Evolutionary conservation across 1,140 invertebrate genomes (phyloP), one percentile per base, ranked within the genome.

Genomic region (Melitaea cinxia): DNA sequence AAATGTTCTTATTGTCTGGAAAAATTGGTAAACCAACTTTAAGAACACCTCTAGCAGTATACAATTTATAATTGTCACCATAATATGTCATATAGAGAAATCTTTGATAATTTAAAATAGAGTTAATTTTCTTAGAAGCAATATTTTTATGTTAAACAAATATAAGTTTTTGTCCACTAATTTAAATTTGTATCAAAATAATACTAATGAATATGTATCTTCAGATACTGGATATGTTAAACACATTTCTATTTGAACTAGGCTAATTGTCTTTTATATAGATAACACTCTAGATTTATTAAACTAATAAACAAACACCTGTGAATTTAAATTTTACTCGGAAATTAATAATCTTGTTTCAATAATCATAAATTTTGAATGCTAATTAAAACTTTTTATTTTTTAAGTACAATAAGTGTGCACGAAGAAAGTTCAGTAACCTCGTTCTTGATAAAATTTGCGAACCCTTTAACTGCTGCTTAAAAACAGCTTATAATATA

Each of bases 171-270:
- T n/a, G n/a, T n/a, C n/a, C n/a, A n/a, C n/a, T n/a, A n/a, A n/a
- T n/a, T n/a, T n/a, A n/a, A n/a, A n/a, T n/a, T n/a, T n/a, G n/a
- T n/a, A n/a, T n/a, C n/a, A n/a, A n/a, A n/a, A n/a, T n/a, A n/a
- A n/a, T n/a, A n/a, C n/a, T n/a, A n/a, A n/a, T n/a, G n/a, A n/a
- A n/a, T n/a, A n/a, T n/a, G n/a, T n/a, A n/a, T n/a, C 23, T 42
- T 45, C 54, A 14, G 54, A 57, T n/a, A 57, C 24, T 56, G 54
- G 23, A 45, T 57, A 24, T 57, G 14, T 57, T 17, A 24, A 57
- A 57, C 14, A 57, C 24, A 57, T 54, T 54, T 35, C 52, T 37
- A 57, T 57, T 57, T 24, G 14, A 56, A 56, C 45, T 45, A 42
- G 54, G 54, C 54, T 57, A 57, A 57, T 57, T 26, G 54, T 42